These are phyloP conservation scores for Dasysyrphus albostriatus DNA, from an alignment of 2,888 invertebrate species.

Conservation along the genomic window DNA sequence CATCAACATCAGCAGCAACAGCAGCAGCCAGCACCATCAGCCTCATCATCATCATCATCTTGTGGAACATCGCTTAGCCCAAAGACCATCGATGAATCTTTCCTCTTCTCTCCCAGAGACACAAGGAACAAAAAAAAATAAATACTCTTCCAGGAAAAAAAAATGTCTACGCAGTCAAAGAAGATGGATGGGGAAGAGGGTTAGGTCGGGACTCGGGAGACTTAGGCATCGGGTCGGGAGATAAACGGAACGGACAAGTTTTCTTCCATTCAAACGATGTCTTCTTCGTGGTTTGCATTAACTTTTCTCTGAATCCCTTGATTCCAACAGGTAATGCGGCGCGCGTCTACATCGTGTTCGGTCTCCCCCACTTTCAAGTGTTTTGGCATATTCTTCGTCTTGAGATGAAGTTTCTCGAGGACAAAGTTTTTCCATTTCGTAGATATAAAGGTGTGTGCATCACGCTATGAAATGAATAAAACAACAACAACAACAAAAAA, in stretches of 20 bases:
- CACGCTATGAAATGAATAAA: neutral
- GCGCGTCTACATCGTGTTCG: slow-evolving; percentile 44
- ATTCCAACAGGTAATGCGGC: slow-evolving; percentile 42
- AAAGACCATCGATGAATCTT: slow-evolving; percentile 57
- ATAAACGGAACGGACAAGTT: slow-evolving; percentile 36
- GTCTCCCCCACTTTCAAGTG: slow-evolving; percentile 60
- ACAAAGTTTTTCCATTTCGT: slow-evolving; percentile 66
- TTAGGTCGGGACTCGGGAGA: neutral
- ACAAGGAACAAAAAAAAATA: neutral
- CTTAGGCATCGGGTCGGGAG: neutral
- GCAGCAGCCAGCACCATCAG: slow-evolving; percentile 42
- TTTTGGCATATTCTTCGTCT: slow-evolving; percentile 4
- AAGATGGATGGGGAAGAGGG: too few relatives aligned
- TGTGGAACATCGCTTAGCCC: slow-evolving; percentile 59
- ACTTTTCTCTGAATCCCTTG: neutral
- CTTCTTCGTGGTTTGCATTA: slow-evolving; percentile 17
- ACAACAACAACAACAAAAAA: neutral
- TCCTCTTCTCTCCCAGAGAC: neutral
- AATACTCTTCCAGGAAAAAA: neutral
- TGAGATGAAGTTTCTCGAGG: slow-evolving; percentile 57
- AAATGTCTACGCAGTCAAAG: slow-evolving; percentile 7
- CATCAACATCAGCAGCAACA: slow-evolving; percentile 52
- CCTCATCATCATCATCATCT: slow-evolving; percentile 61
- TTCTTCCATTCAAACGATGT: slow-evolving; percentile 40
- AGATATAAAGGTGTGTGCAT: slow-evolving; percentile 56